Percentiles rank a stretch among this genome's conserved stretches.
Conservation (phyloP, 2,797 vertebrate species). For the Apogon talboti region DNA sequence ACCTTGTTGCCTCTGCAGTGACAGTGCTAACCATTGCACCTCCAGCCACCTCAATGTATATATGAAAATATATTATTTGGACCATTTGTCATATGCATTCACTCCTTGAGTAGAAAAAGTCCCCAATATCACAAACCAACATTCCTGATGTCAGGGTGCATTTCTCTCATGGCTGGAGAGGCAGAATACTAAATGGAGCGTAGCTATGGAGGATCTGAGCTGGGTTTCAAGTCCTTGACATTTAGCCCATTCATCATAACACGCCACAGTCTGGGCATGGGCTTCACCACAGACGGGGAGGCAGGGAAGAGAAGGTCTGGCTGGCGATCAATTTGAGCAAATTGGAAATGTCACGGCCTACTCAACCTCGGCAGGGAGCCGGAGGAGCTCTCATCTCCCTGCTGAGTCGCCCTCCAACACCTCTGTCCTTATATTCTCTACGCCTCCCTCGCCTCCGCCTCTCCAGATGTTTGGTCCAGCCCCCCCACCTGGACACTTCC, state of each 20-base stretch:
- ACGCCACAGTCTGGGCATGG: constrained; percentile 68
- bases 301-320: constrained; percentile 69
- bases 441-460: constrained; percentile 43
- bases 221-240: constrained; percentile 80
- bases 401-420: constrained; percentile 67
- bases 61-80: constrained; percentile 14
- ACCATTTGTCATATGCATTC: constrained; percentile 24
- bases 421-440: constrained; percentile 61
- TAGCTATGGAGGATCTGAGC: constrained; percentile 70
- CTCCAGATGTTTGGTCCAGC: constrained; percentile 75
- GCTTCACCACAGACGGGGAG: constrained; percentile 69
- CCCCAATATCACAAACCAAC: constrained; percentile 33
- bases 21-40: no score
- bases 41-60: no score
- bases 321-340: constrained; percentile 84
- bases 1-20: no score
- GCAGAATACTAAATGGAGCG: constrained; percentile 69
- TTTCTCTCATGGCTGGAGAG: constrained; percentile 46
- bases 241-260: constrained; percentile 83
- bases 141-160: constrained; percentile 45
- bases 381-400: constrained; percentile 78
- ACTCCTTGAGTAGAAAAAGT: constrained; percentile 23
- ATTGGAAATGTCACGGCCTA: constrained; percentile 85
- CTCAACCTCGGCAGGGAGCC: constrained; percentile 80
- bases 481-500: constrained; percentile 48